Evolutionary conservation across 2,888 invertebrate species (phyloP), one percentile per base, ranked within the genome.

Genomic region (Zygaena filipendulae): DNA sequence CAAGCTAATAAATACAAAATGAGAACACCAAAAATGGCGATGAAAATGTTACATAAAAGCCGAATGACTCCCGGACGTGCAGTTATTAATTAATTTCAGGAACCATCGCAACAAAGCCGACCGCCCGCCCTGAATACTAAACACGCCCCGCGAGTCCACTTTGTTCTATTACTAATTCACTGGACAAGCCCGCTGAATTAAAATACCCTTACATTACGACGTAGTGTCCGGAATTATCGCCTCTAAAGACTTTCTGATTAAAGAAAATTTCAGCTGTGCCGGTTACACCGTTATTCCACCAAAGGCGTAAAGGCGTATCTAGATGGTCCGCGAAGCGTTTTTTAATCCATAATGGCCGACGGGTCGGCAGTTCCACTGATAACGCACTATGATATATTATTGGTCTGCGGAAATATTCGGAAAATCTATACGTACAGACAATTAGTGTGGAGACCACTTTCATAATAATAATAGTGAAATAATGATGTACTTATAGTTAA

Each of bases 291-390:
- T 42, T 34, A 23, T 29, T 32, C 10, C n/a, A n/a, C n/a, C n/a
- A n/a, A n/a, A n/a, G n/a, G n/a, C 20, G 30, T 32, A 21, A 35
- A 33, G 32, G 40, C 40, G 42, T 67, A 68, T 69, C 63, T 59
- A 53, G 60, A 62, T 67, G 64, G 59, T 38, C 45, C 52, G 59
- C 53, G 59, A 60, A 68, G 59, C 67, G 60, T 64, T 66, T 70
- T 74, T 72, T 71, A 72, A 74, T 71, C 69, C 62, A 49, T 64
- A 70, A 71, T 67, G 61, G 67, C 42, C 54, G 51, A 46, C 38
- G 40, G 25, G 25, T 31, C 40, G 39, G 34, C 22, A 42, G 42
- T 46, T 34, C n/a, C 29, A 27, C 59, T 56, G 71, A 72, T 71
- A 74, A 58, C 60, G 59, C 48, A 41, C 44, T 61, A 69, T 71